Evolutionary conservation across 2,888 invertebrate species (phyloP), one percentile per base, ranked within the genome.

Genomic region (Drosophila meridionalis): DNA sequence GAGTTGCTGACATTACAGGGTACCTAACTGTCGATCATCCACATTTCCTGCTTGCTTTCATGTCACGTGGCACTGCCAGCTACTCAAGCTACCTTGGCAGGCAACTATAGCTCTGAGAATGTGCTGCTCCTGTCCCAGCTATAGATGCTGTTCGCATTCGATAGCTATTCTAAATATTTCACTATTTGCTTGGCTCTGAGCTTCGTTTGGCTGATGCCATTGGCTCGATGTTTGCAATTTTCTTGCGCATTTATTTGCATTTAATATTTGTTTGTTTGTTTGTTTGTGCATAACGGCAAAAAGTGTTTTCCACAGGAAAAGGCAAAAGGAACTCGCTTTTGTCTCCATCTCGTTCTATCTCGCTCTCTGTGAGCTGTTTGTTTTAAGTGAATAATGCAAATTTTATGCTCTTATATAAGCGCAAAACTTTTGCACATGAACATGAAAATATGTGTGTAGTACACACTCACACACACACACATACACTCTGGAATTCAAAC

Each of bases 371-470:
- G 70, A 69, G 70, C 65, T 89, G 87, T 86, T 86, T 86, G 89
- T 89, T 89, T 89, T 86, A 86, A 86, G 89, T 86, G 90, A 86
- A 86, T 86, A 90, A 87, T 87, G 87, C 87, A 87, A 87, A 87
- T 87, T 87, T 87, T 86, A 87, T 87, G 90, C 87, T 82, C 75
- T 86, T 82, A 81, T 83, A 87, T 80, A 90, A 87, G 80, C 85
- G 76, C 72, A 88, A 87, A 87, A 89, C 80, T 87, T 87, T 90
- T 90, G 75, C 89, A 88, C 87, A 90, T 90, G 82, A 90, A 90
- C 81, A 85, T 85, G 78, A 77, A 83, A 75, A 82, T 81, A 81
- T 78, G 56, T 71, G 50, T 63, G 45, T 32, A 42, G 20, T n/a
- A 43, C 45, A 38, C 30, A 40, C 45, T 38, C 60, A 69, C 67